Base-by-base conservation (phyloP, 1,140 invertebrate species). In the Hydropsyche tenuis region DNA sequence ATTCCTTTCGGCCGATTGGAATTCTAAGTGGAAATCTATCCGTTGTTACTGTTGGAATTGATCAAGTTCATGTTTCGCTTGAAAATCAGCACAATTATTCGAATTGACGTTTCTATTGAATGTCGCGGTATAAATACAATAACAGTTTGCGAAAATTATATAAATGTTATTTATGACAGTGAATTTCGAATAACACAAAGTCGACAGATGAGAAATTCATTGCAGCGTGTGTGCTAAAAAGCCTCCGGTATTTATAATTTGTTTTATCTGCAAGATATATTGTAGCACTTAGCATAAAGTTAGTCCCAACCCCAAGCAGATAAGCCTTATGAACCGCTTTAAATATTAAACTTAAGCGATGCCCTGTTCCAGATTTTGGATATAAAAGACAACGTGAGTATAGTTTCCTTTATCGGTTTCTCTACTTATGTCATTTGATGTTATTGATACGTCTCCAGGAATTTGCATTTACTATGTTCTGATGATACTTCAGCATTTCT, bases 221-320 rank as follows among this genome's bases (percentile, higher is more conserved):
- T n/a, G n/a, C n/a, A n/a, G 62, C 37, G 60, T 63, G 43, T 69
- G 51, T 51, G 66, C 66, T 69, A 69, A 69, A 69, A 69, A 69
- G 66, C 66, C 45, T 69, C 45, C 45, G 48, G 68, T 70, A 70
- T 70, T 70, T 70, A 70, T 70, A 70, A 70, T 70, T 70, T 70
- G 68, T 70, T 70, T 70, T 70, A 70, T 70, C 68, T 70, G 20
- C 22, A 70, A 56, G 68, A 70, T 70, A 70, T 70, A 70, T 70
- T 70, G 68, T 70, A 22, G 48, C 68, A 56, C 68, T 70, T 70
- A 70, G 68, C 48, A 70, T 70, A 70, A 70, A 70, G 68, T 70
- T 70, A 43, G 51, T 37, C 30, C 9, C 68, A 30, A 56, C 51
- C 43, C 25, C 27, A 60, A 46, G 23, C 25, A 70, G 68, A 70